phyloP scores from a whole-genome alignment of 2,797 vertebrate genomes.

The Spheniscus humboldti region DNA sequence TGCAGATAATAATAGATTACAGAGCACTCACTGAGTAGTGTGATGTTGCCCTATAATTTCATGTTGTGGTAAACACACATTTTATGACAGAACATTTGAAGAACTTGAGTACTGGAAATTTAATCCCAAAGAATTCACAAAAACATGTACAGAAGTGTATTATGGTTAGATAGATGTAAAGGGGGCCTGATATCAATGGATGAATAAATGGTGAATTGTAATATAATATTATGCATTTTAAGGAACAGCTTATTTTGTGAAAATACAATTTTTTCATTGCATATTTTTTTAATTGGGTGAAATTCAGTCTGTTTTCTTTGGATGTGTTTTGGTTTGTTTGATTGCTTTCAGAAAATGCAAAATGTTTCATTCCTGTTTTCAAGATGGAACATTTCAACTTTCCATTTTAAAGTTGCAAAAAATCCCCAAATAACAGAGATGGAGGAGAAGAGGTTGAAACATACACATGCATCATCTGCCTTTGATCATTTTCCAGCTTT shows the following conservation, averaged over 20 bases:
- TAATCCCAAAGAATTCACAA: neutral
- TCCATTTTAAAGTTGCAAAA: neutral
- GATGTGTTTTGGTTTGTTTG: neutral
- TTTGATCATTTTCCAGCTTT: neutral
- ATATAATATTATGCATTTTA: neutral
- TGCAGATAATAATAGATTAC: neutral
- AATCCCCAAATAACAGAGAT: neutral
- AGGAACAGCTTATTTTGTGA: neutral
- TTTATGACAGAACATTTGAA: neutral
- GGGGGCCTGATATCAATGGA: neutral
- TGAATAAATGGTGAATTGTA: neutral
- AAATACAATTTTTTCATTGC: neutral
- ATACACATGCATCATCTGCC: neutral
- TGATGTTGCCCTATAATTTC: neutral
- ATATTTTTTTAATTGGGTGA: neutral
- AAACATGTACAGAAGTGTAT: neutral
- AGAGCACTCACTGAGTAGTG: rapidly evolving
- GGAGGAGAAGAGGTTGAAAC: neutral
- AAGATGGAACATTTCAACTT: neutral
- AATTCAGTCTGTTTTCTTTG: neutral
- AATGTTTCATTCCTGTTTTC: neutral
- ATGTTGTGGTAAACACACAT: neutral
- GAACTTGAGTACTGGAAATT: neutral
- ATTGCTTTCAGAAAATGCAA: neutral
- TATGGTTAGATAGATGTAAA: neutral